Conservation (phyloP, 2,797 vertebrate species). For the Podargus strigoides region DNA sequence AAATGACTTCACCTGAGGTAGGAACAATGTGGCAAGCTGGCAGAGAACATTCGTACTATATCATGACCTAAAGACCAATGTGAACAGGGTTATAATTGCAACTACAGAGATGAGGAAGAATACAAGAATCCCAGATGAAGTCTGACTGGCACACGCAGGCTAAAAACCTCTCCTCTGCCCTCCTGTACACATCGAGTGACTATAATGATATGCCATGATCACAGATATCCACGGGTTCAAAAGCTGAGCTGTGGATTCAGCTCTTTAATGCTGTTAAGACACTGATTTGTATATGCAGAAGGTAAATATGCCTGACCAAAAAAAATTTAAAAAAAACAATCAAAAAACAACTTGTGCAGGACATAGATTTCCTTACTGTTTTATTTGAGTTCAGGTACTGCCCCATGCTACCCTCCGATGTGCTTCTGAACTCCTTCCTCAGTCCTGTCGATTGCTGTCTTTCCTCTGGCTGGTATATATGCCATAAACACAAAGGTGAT, state of each 20-base stretch:
- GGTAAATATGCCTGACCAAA: background rate
- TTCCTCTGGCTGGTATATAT: conserved; percentile 11
- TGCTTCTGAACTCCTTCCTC: background rate
- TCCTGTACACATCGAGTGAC: background rate
- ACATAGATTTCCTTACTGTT: background rate
- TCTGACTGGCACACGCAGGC: background rate
- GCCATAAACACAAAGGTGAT: conserved; percentile 65
- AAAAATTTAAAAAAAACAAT: too few species aligned
- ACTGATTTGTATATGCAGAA: background rate
- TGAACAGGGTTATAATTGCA: background rate
- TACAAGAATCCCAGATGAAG: background rate
- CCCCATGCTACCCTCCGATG: background rate
- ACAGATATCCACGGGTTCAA: background rate
- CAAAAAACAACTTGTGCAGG: background rate
- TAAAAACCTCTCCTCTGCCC: background rate
- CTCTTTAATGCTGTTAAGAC: background rate
- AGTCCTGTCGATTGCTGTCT: background rate
- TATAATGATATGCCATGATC: background rate
- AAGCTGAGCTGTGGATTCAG: background rate
- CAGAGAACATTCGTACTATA: background rate
- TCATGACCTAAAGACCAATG: background rate
- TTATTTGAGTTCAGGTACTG: background rate
- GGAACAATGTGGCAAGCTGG: background rate
- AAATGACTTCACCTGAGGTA: background rate
- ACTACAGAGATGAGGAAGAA: background rate